Percentiles rank a stretch among this genome's conserved stretches.
These are phyloP conservation scores for Corapipo altera DNA, from an alignment of 2,113 vertebrate genomes.

Conservation along the genomic window DNA sequence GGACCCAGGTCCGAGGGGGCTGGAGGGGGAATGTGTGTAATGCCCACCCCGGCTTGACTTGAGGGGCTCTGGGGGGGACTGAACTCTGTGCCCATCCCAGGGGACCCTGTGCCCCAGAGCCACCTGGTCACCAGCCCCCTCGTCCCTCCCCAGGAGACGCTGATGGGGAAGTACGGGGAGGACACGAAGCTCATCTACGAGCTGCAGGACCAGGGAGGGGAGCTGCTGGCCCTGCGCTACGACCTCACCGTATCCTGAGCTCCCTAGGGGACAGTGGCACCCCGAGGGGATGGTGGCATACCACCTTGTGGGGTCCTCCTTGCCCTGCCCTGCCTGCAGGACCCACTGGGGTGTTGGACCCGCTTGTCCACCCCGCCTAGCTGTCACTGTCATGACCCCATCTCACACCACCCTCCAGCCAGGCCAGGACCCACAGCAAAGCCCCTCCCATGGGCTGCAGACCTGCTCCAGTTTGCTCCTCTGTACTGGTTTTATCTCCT, in stretches of 20 bases:
- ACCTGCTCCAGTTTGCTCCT: not conserved
- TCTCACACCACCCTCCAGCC: not conserved
- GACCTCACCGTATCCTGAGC: slow-evolving; percentile 95
- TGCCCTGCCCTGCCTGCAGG: not conserved
- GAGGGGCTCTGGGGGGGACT: rapidly evolving
- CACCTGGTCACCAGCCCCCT: not conserved
- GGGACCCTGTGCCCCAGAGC: not conserved
- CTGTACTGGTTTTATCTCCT: not conserved
- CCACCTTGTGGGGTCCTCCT: rapidly evolving
- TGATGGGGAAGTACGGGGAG: slow-evolving; percentile 89
- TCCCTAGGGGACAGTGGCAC: rapidly evolving
- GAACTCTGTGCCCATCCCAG: rapidly evolving
- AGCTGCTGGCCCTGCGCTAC: slow-evolving; percentile 92
- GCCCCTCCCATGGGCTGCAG: rapidly evolving
- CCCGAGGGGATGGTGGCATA: rapidly evolving
- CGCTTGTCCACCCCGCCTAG: not conserved
- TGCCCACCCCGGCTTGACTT: no score
- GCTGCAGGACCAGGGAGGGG: slow-evolving; percentile 96
- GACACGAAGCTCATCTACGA: slow-evolving; percentile 90
- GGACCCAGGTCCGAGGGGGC: not conserved
- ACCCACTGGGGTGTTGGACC: rapidly evolving
- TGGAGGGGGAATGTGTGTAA: no score
- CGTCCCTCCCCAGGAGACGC: slow-evolving; percentile 75
- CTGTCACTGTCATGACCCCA: not conserved
- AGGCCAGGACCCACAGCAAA: not conserved